phyloP scores from a whole-genome alignment of 2,888 invertebrate genomes.

The Cerastis rubricosa region DNA sequence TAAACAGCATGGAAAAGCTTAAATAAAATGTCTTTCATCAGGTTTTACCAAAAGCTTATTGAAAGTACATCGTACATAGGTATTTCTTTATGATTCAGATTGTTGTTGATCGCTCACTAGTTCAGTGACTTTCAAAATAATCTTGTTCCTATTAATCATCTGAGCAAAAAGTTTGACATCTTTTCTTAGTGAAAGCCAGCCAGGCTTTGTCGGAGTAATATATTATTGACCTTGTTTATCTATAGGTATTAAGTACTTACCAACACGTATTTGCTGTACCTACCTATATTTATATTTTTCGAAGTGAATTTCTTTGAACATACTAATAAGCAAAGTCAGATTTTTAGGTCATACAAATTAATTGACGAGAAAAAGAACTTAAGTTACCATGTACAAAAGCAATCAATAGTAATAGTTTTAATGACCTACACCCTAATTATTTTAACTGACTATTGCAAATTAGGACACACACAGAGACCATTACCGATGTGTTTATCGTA shows the following conservation, averaged over 20 bases:
- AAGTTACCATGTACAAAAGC: neutral
- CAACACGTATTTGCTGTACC: constrained; percentile 3
- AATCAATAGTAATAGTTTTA: constrained; percentile 13
- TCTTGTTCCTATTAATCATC: constrained; percentile 46
- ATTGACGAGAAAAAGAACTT: neutral
- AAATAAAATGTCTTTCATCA: neutral
- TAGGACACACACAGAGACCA: constrained; percentile 17
- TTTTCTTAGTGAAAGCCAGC: constrained; percentile 57
- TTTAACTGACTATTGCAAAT: constrained; percentile 12
- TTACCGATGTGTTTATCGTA: constrained; percentile 11
- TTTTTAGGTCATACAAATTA: constrained; percentile 2
- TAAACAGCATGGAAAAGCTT: neutral
- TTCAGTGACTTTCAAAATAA: constrained; percentile 56
- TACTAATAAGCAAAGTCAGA: neutral
- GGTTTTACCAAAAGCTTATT: neutral
- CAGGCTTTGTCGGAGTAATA: constrained; percentile 39
- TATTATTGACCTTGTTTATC: constrained; percentile 55
- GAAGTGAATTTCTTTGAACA: neutral
- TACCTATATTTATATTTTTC: neutral
- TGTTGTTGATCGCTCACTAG: constrained; percentile 23
- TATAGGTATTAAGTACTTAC: constrained; percentile 9
- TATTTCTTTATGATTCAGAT: constrained; percentile 6
- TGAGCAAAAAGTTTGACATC: constrained; percentile 58
- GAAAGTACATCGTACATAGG: neutral
- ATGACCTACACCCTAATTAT: neutral